Evolutionary conservation across 2,797 vertebrate genomes (phyloP).

Genomic region (Bucorvus abyssinicus): DNA sequence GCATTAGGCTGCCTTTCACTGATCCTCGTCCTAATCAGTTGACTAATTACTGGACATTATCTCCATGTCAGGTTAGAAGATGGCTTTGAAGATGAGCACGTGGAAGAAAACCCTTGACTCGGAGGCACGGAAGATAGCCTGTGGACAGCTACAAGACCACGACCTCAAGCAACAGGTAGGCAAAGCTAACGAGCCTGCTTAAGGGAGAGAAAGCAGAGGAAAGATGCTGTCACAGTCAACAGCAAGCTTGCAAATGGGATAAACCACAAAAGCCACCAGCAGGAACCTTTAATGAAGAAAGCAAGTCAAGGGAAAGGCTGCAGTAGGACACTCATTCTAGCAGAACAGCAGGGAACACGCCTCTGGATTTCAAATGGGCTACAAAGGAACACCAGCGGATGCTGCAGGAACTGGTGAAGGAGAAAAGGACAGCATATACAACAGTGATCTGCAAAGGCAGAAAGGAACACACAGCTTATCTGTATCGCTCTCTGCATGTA

Average conservation of each 20-base stretch:
- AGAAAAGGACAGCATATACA: background rate
- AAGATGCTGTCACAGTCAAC: background rate
- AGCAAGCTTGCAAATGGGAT: background rate
- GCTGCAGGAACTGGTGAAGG: background rate
- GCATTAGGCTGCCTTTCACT: slow-evolving; percentile 47
- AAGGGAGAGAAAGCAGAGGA: background rate
- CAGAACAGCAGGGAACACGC: fast-evolving
- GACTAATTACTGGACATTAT: slow-evolving; percentile 43
- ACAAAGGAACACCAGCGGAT: background rate
- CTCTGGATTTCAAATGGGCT: background rate
- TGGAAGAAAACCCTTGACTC: background rate
- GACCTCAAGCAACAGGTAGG: background rate
- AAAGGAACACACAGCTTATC: background rate
- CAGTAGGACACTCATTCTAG: background rate
- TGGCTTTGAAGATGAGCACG: background rate
- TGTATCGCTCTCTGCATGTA: too few species aligned
- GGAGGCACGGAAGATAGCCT: background rate
- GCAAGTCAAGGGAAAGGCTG: background rate
- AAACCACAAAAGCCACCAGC: background rate
- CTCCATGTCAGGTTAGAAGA: background rate
- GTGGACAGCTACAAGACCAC: background rate
- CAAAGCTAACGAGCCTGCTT: background rate
- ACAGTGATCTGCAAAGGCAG: background rate
- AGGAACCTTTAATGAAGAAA: background rate
- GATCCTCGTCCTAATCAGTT: slow-evolving; percentile 30